Conservation (phyloP, 2,888 invertebrate genomes). For the Himalopsyche japonica region DNA sequence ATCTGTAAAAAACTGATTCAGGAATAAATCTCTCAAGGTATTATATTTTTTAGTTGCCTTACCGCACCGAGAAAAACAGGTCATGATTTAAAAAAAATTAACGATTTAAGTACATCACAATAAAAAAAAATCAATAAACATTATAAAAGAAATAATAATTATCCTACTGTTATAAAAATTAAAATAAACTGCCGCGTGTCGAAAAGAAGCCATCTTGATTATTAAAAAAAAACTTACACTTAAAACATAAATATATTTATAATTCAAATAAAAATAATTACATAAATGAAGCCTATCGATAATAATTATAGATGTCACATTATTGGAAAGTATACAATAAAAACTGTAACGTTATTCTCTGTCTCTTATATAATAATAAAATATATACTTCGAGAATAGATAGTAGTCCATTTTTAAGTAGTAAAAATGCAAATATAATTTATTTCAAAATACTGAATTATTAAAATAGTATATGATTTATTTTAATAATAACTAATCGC, state of each 20-base stretch:
- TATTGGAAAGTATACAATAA: not conserved
- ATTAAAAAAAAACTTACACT: not conserved
- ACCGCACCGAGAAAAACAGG: not conserved
- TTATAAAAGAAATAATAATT: conserved; percentile 1
- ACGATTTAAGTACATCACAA: conserved; percentile 1
- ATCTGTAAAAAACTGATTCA: not conserved
- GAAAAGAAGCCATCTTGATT: not conserved
- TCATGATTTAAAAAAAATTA: not conserved
- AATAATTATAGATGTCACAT: not conserved
- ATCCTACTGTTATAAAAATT: not conserved
- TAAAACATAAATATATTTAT: conserved; percentile 1
- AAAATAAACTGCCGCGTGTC: not conserved
- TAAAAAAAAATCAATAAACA: not conserved
- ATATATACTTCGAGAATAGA: not conserved
- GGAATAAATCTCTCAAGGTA: not conserved
- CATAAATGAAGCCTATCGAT: not conserved
- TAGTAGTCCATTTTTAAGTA: not conserved
- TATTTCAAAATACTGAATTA: not conserved
- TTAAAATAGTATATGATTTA: not conserved
- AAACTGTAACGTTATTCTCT: not conserved
- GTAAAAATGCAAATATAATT: not conserved
- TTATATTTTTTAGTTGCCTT: not conserved
- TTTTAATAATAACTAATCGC: not conserved
- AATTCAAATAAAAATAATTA: not conserved
- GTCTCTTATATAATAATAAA: not conserved